These are phyloP conservation scores for Hylyphantes graminicola DNA, from an alignment of 1,140 invertebrate species.

Conservation along the genomic window DNA sequence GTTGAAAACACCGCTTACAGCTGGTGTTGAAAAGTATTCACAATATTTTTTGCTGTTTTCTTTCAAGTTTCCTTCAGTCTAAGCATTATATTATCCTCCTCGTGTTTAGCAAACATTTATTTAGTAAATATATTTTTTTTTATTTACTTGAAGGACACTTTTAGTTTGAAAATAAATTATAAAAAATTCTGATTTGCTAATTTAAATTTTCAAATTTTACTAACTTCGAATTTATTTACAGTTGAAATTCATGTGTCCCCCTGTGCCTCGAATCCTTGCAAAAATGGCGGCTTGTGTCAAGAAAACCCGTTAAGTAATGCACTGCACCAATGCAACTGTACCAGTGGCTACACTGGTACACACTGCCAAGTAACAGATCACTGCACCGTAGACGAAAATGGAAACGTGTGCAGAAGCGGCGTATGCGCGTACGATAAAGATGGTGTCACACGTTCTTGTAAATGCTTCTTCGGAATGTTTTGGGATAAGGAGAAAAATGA, in stretches of 20 bases:
- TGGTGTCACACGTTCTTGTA: neutral
- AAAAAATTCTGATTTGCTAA: neutral
- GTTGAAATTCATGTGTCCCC: too few species aligned
- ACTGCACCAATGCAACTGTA: neutral
- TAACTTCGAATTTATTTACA: neutral
- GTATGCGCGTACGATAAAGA: constrained; percentile 2
- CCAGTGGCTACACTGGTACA: neutral
- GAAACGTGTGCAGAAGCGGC: neutral
- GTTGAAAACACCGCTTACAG: too few species aligned
- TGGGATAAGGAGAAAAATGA: constrained; percentile 23
- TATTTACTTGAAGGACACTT: too few species aligned
- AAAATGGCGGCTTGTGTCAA: constrained; percentile 5
- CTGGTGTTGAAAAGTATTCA: too few species aligned
- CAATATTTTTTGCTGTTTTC: too few species aligned
- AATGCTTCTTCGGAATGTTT: constrained; percentile 35
- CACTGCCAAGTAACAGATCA: constrained; percentile 13
- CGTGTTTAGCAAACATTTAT: too few species aligned
- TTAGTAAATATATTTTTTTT: too few species aligned
- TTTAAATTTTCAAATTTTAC: neutral
- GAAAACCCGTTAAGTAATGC: neutral
- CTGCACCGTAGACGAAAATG: neutral
- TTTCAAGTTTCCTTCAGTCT: too few species aligned
- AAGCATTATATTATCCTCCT: too few species aligned
- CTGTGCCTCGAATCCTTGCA: constrained; percentile 23
- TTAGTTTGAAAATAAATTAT: neutral